phyloP scores from a whole-genome alignment of 2,888 invertebrate genomes.

The Dorcus parallelipipedus region DNA sequence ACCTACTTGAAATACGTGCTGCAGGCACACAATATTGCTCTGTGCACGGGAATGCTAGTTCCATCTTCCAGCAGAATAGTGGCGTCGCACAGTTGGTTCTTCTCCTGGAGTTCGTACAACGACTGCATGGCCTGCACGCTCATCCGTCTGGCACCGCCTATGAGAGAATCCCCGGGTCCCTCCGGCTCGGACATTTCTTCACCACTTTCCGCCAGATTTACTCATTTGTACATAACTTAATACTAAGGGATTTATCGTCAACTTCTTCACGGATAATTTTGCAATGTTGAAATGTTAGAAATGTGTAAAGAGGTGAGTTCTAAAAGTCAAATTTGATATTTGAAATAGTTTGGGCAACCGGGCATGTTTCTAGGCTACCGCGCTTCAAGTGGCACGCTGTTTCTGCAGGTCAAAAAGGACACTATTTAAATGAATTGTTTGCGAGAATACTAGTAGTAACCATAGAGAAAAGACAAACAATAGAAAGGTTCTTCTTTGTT shows the following conservation, averaged over 20 bases:
- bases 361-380: background rate
- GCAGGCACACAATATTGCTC: constrained; percentile 81
- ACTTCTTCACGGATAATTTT: constrained; percentile 25
- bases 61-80: constrained; percentile 79
- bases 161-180: constrained; percentile 34
- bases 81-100: constrained; percentile 84
- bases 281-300: constrained; percentile 27
- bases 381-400: too few species aligned
- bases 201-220: constrained; percentile 15
- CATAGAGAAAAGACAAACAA: too few species aligned
- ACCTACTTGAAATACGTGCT: constrained; percentile 85
- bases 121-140: constrained; percentile 82
- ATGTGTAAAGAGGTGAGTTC: constrained; percentile 25
- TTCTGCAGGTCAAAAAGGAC: background rate
- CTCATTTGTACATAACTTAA: constrained; percentile 23
- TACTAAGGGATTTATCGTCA: constrained; percentile 27
- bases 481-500: too few species aligned
- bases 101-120: constrained; percentile 77
- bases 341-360: constrained; percentile 20
- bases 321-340: constrained; percentile 30
- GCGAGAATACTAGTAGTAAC: too few species aligned
- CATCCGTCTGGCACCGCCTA: constrained; percentile 64
- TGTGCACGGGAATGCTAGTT: constrained; percentile 77
- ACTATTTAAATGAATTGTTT: background rate
- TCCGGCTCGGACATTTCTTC: constrained; percentile 33